Conservation (phyloP, 2,113 vertebrate genomes). For the Caranx melampygus region DNA sequence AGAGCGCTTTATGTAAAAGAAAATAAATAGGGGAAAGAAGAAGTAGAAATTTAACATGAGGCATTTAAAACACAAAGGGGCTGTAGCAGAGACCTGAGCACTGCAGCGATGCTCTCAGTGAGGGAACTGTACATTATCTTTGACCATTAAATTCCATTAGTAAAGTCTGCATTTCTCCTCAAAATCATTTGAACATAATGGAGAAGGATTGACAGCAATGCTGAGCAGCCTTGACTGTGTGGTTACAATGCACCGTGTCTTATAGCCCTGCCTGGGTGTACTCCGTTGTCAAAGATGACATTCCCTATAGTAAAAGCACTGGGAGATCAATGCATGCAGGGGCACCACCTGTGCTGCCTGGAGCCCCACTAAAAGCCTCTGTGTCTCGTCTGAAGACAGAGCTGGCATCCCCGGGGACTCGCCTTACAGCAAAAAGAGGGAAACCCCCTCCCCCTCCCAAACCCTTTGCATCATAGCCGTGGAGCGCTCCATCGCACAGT, state of each 20-base stretch:
- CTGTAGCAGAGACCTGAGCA: neutral
- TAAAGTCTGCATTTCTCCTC: slow-evolving; percentile 38
- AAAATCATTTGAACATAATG: slow-evolving; percentile 52
- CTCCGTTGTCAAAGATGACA: slow-evolving; percentile 52
- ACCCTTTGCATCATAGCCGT: slow-evolving; percentile 6
- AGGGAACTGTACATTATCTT: neutral
- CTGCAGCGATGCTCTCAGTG: neutral
- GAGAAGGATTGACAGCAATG: slow-evolving; percentile 39
- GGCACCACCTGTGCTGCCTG: slow-evolving; percentile 68
- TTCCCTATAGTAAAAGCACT: slow-evolving; percentile 53
- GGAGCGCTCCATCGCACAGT: slow-evolving; percentile 25
- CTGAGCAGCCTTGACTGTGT: neutral
- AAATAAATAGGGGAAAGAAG: neutral
- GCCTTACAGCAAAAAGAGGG: slow-evolving; percentile 41
- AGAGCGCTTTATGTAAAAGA: neutral
- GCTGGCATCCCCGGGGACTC: slow-evolving; percentile 58
- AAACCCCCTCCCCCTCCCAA: slow-evolving; percentile 4
- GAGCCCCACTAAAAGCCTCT: slow-evolving; percentile 73
- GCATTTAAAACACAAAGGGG: neutral
- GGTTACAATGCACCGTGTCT: slow-evolving; percentile 35
- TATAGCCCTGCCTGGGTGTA: slow-evolving; percentile 36
- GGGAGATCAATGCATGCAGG: slow-evolving; percentile 70
- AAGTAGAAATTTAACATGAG: neutral
- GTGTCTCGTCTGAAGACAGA: slow-evolving; percentile 58
- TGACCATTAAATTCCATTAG: slow-evolving; percentile 54